These are phyloP conservation scores for Tamandua tetradactyla DNA, from an alignment of 2,797 vertebrate genomes.

Conservation along the genomic window DNA sequence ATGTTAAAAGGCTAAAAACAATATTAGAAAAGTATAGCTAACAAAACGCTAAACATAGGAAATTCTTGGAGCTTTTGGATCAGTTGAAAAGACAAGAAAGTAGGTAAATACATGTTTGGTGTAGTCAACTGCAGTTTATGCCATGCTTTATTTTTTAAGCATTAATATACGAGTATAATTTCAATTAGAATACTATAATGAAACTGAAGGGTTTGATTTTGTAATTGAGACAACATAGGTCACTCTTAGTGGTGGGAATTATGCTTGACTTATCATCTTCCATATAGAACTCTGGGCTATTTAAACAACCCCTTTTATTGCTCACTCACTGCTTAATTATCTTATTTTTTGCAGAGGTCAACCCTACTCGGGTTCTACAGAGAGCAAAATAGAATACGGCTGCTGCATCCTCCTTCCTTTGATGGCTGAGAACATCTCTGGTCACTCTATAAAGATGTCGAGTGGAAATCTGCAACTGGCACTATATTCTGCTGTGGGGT, in stretches of 20 bases:
- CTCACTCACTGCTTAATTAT: background rate
- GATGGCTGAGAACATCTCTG: conserved; percentile 5
- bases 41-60: background rate
- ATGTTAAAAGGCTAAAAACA: background rate
- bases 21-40: background rate
- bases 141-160: background rate
- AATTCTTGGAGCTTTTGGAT: background rate
- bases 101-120: background rate
- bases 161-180: background rate
- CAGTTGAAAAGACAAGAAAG: background rate
- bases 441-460: conserved; percentile 23
- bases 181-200: background rate
- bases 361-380: background rate
- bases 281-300: background rate
- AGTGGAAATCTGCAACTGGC: conserved; percentile 36
- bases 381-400: background rate
- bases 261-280: background rate
- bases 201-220: conserved; percentile 3
- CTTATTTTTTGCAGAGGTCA: background rate
- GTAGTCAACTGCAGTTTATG: background rate
- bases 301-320: background rate
- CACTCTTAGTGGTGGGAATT: background rate
- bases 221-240: background rate
- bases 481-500: conserved; percentile 34
- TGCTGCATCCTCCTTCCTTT: background rate